Evolutionary conservation across 1,140 invertebrate genomes (phyloP).

Genomic region (Solenopsis invicta): DNA sequence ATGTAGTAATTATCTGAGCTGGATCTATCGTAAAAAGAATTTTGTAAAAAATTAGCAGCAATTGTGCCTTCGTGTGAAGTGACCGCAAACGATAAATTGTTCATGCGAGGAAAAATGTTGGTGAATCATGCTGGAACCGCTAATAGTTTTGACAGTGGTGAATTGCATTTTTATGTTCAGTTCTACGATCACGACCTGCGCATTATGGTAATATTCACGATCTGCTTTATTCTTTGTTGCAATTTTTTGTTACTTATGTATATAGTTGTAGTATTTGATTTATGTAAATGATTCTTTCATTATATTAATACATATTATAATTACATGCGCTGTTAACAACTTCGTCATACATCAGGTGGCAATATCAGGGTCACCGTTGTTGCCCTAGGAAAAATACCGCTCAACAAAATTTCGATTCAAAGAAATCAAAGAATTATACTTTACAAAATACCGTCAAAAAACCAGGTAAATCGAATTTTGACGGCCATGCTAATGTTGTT

Average conservation of each 20-base stretch:
- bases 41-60: conserved; percentile 18
- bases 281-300: background rate
- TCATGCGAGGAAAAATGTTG: background rate
- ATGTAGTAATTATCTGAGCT: background rate
- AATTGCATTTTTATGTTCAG: conserved; percentile 80
- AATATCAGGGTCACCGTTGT: conserved; percentile 65
- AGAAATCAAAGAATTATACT: conserved; percentile 7
- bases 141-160: conserved; percentile 76
- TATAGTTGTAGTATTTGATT: background rate
- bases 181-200: conserved; percentile 77
- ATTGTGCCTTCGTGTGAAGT: background rate
- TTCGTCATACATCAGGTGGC: conserved; percentile 58
- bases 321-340: background rate
- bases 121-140: conserved; percentile 74
- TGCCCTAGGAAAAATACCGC: conserved; percentile 35
- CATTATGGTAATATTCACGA: conserved; percentile 70
- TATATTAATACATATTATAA: background rate
- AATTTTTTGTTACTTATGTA: background rate
- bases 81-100: background rate
- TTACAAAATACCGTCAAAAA: conserved; percentile 26
- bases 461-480: background rate
- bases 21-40: background rate
- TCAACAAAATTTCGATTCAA: background rate
- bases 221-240: background rate
- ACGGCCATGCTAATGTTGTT: background rate